Evolutionary conservation across 37 sponge, comb jelly and placozoan species (phyloP), one percentile per base, ranked within the genome.

Genomic region (Haliclona indistincta): DNA sequence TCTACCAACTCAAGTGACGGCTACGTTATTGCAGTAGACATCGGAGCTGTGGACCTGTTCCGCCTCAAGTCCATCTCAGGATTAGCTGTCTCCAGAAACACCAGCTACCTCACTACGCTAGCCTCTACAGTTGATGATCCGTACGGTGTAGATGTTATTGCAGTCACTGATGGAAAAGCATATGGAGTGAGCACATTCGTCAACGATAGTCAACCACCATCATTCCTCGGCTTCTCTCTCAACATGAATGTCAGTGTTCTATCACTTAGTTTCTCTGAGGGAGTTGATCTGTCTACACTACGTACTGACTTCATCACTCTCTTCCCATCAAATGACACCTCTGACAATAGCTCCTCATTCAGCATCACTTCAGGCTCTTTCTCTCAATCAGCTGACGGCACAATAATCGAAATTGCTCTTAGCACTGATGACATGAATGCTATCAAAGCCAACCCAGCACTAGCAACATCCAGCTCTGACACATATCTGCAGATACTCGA

Each of bases 21-120:
- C 34, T 92, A 85, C 33, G 77, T 80, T 20, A 71, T 95, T 40
- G 64, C 38, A 26, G 84, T 95, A 15, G 73, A 63, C 22, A 73
- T 93, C n/a, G 86, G 89, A 51, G 74, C 82, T 19, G 82, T 78
- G n/a, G 96, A 95, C 56, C 58, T 91, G 43, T 95, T 95, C 72
- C 70, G 71, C 29, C 36, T 95, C 32, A 81, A 91, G 74, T 73
- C 83, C 25, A 84, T 76, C 3, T 62, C 47, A 32, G 84, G 84
- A n/a, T 30, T 91, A n/a, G 89, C 84, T 7, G 69, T 66, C 39
- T 79, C 65, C 25, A 38, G 39, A n/a, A 43, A 81, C 37, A 75
- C 78, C 64, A 38, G 84, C 30, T 95, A 88, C 74, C 73, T 95
- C 23, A 77, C 81, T 17, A 56, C 92, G 72, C 39, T 58, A 47